Percentiles rank a stretch among this genome's conserved stretches.
Conservation (phyloP, 2,113 vertebrate genomes). For the Sphaerodactylus townsendi region DNA sequence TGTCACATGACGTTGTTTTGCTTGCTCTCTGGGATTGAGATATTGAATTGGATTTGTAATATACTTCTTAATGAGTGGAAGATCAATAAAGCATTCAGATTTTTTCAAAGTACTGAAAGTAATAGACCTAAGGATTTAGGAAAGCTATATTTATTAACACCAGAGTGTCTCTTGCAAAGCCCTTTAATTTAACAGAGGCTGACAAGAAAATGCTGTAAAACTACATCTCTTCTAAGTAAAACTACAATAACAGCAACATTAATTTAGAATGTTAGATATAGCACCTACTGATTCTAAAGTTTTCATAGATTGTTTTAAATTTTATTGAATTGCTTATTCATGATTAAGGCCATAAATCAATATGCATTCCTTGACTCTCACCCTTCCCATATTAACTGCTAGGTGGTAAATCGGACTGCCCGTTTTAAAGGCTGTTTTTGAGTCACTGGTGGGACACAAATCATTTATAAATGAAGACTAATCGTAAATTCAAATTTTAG, state of each 20-base stretch:
- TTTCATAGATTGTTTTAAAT: conserved; percentile 2
- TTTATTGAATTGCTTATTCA: conserved; percentile 53
- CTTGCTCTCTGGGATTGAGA: conserved; percentile 37
- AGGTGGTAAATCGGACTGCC: conserved; percentile 72
- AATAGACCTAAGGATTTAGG: conserved; percentile 30
- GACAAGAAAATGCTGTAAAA: conserved; percentile 7
- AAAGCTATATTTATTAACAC: background rate
- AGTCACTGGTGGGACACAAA: too few species aligned
- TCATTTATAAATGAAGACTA: too few species aligned
- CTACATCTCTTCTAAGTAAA: background rate
- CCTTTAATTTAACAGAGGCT: conserved; percentile 32
- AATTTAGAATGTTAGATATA: background rate
- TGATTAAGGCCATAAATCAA: conserved; percentile 72
- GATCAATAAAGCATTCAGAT: conserved; percentile 41
- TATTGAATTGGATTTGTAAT: conserved; percentile 49
- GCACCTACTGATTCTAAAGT: background rate
- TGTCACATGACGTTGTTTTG: conserved; percentile 26
- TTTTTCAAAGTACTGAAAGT: conserved; percentile 34
- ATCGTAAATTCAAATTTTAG: too few species aligned
- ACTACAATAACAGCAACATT: background rate
- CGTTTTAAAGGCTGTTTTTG: conserved; percentile 43
- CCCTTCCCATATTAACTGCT: conserved; percentile 69
- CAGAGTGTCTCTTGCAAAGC: conserved; percentile 42
- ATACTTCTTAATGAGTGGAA: conserved; percentile 37
- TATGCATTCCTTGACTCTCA: conserved; percentile 53